Base-by-base conservation (phyloP, 1,140 invertebrate species). In the Heliothis subflexa region DNA sequence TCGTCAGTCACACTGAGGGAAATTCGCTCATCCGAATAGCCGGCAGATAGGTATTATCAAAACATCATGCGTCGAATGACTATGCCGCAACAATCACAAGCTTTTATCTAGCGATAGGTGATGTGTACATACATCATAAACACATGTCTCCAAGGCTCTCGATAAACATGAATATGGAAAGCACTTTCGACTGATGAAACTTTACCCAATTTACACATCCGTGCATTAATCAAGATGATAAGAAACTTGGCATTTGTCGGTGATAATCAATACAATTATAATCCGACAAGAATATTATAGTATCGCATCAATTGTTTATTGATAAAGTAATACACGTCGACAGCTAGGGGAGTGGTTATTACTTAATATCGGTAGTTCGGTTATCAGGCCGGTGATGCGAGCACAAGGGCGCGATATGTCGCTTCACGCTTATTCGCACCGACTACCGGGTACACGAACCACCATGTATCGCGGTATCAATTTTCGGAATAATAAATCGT, bases 401-500 rank as follows among this genome's bases (percentile, higher is more conserved):
- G 86, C 87, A 94, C 91, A 89, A 91, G 90, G 83, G 85, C 83
- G 86, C 85, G 91, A 93, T 93, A 93, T 84, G 86, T 78, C 79
- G 79, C 83, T 88, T 84, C 83, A 89, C 85, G 83, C 83, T 88
- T 90, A 82, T 84, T 85, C 85, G 78, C 62, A 66, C 57, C 85
- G 80, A 82, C 85, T 84, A 74, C 83, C 66, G 80, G 83, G 80
- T 78, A 83, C 21, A 85, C 84, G 77, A 78, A 78, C 83, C 68
- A 49, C 52, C 83, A 94, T 94, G 92, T 91, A 89, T 85, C 81
- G 84, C 50, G 84, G 83, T 72, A 88, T 83, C 55, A 82, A 89
- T 88, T 94, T 93, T 84, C 85, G 82, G 21, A 93, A 93, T 74
- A 93, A 94, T 80, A 94, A 94, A 89, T 85, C 93, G 93, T 94